These are phyloP conservation scores for Triplophysa tibetana DNA, from an alignment of 2,113 vertebrate genomes.

Conservation along the genomic window DNA sequence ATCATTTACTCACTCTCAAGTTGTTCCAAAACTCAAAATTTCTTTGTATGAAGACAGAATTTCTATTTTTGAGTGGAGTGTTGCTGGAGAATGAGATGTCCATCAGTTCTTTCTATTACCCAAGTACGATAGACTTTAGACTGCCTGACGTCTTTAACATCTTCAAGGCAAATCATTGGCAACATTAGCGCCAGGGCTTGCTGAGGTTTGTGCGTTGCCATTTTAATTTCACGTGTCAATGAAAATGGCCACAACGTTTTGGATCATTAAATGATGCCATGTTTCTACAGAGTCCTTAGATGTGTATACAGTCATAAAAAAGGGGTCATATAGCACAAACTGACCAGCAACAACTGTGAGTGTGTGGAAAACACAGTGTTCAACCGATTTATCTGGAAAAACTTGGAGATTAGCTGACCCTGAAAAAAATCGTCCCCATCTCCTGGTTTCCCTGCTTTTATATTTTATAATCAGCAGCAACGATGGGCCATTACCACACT, in stretches of 20 bases:
- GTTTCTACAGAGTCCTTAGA: no score
- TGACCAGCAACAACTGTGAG: no score
- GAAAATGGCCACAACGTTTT: background rate
- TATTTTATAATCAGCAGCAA: slow-evolving; percentile 63
- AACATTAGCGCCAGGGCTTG: background rate
- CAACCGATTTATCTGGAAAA: slow-evolving; percentile 35
- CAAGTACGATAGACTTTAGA: background rate
- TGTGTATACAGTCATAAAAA: no score
- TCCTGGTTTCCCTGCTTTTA: slow-evolving; percentile 57
- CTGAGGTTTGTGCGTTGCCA: background rate
- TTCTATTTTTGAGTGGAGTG: no score
- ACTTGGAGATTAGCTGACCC: slow-evolving; percentile 56
- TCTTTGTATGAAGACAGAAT: no score
- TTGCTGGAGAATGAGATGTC: background rate
- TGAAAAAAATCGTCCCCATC: slow-evolving; percentile 52
- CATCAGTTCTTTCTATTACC: background rate
- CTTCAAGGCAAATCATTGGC: background rate
- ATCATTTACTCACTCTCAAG: no score
- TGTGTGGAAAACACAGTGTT: no score
- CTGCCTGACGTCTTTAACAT: background rate
- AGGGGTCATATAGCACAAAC: no score
- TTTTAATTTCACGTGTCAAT: background rate
- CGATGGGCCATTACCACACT: slow-evolving; percentile 64
- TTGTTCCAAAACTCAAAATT: no score
- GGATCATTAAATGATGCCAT: background rate